Base-by-base conservation (phyloP, 2,888 invertebrate species). In the Plagodis dolabraria region DNA sequence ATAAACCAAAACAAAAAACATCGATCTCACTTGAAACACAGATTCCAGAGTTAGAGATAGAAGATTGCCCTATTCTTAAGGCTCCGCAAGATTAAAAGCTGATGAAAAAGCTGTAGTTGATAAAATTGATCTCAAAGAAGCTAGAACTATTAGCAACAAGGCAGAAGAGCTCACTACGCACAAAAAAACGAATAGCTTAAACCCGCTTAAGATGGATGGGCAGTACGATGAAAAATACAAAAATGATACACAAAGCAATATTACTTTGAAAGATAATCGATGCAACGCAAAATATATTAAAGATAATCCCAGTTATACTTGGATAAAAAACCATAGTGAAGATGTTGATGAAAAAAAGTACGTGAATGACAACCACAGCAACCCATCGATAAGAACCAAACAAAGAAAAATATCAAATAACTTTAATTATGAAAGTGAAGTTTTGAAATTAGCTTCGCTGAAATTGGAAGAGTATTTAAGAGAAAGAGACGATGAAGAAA, bases 371-470 rank as follows among this genome's bases (percentile, higher is more conserved):
- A 92, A 88, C 67, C 89, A 87, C 52, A 93, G 92, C 57, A 91
- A 90, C 74, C 91, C 90, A 55, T 91, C 91, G 0, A 74, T 74
- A 63, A 81, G 84, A 22, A 85, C 83, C 33, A 82, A 75, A 62
- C 67, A 85, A 53, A 83, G 91, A 67, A 76, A 83, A 61, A 92
- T 91, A 70, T 92, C 94, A 0, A 94, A 94, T 67, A 93, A 94
- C 66, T 94, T 94, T 63, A 94, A 94, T 71, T 91, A 92, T 33
- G 95, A 95, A 76, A 94, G 91, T 64, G 94, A 94, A 74, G 93
- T 94, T 10, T 79, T 94, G 47, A 93, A 94, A 73, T 91, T 89
- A 68, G 94, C 94, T 1, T 94, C 93, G 0, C 76, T 92, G 63
- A 94, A 92, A 80, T 74, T 94, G 60, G 93, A 92, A 60, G 83